Evolutionary conservation across 2,888 invertebrate genomes (phyloP), one percentile per base, ranked within the genome.

Genomic region (Lasioglossum malachurum): DNA sequence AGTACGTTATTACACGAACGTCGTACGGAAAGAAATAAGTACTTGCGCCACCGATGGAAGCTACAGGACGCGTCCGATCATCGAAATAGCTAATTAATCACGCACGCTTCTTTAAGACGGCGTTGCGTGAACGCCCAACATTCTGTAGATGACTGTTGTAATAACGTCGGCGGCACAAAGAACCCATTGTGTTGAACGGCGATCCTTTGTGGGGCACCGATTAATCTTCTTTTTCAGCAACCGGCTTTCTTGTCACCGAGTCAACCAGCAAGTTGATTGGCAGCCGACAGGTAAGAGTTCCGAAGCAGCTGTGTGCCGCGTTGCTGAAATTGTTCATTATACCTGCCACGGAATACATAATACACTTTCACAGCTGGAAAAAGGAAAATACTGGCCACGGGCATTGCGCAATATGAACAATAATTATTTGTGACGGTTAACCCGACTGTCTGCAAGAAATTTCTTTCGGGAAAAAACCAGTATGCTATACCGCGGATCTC

Each of bases 161-260:
- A 83, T 76, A 79, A 82, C 78, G 81, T 86, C 84, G 64, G 72
- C 83, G 60, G 84, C 82, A 76, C 82, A 83, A 80, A 83, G 71
- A 85, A 80, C 46, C 87, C 69, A 86, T 86, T 86, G 81, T 86
- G 69, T 73, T 69, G 75, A 75, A 75, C 75, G 67, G 57, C 73
- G 76, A 77, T 79, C 83, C 87, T 82, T 87, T 82, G 79, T 78
- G 74, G 64, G 60, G 67, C 73, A 60, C 73, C 83, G 86, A 86
- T 87, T 87, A 87, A 83, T 87, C 86, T 87, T 86, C 86, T 83
- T 87, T 87, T 87, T 85, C 83, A 82, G 78, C 81, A 44, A 72
- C 67, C 67, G 60, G 64, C 69, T 76, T 86, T 86, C 82, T 83
- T 87, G 83, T 81, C 82, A 69, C 71, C 67, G 81, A 81, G 80